These are phyloP conservation scores for Pseudococcus jackbeardsleyi DNA, from an alignment of 2,888 invertebrate genomes.

Conservation along the genomic window DNA sequence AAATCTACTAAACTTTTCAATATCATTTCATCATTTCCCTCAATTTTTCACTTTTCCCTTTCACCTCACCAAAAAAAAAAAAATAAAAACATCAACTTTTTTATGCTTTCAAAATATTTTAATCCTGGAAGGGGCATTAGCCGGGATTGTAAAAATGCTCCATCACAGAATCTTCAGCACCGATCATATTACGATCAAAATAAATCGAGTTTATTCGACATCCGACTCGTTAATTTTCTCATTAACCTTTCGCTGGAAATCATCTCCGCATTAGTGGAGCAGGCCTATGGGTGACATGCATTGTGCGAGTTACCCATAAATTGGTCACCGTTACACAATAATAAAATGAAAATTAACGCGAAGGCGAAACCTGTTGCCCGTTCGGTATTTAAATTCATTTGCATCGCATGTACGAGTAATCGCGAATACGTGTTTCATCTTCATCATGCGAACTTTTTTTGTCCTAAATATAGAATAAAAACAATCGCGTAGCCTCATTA, in stretches of 20 bases:
- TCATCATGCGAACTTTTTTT: slow-evolving; percentile 25
- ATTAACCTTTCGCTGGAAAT: not conserved
- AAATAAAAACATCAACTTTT: too few species aligned
- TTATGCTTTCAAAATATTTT: too few species aligned
- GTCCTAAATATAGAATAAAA: slow-evolving; percentile 17
- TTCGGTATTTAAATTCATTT: not conserved
- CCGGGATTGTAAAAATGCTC: too few species aligned
- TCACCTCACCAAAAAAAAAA: too few species aligned
- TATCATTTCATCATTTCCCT: too few species aligned
- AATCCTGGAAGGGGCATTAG: too few species aligned
- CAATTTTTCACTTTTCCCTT: too few species aligned
- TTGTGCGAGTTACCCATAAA: not conserved
- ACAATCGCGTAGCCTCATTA: slow-evolving; percentile 9
- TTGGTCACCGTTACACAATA: not conserved
- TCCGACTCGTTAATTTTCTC: not conserved
- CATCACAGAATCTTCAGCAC: too few species aligned
- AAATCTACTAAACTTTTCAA: too few species aligned
- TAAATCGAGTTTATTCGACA: too few species aligned
- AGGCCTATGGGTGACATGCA: not conserved
- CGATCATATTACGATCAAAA: too few species aligned
- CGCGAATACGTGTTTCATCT: not conserved
- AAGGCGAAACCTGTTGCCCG: slow-evolving; percentile 32
- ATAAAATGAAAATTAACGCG: slow-evolving; percentile 22
- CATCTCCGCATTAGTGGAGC: not conserved
- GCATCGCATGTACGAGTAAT: not conserved